Conservation (phyloP, 2,113 vertebrate genomes). For the Neogobius melanostomus region DNA sequence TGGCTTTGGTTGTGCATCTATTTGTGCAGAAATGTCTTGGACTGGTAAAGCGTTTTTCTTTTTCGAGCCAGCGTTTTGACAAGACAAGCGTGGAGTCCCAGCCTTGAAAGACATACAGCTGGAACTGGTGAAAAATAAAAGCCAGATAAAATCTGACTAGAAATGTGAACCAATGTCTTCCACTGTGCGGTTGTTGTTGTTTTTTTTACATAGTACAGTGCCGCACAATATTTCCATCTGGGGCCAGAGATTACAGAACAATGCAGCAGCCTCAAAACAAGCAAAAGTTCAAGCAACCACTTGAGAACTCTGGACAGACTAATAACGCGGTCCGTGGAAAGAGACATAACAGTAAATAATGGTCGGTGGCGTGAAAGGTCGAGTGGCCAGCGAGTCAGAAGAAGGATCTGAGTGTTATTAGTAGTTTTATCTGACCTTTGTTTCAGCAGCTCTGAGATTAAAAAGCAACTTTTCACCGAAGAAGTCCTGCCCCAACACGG, state of each 20-base stretch:
- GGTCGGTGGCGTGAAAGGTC: neutral
- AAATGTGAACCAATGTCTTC: no score
- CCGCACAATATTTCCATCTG: neutral
- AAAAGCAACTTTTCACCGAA: neutral
- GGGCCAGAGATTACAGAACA: neutral
- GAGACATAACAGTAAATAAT: conserved; percentile 3
- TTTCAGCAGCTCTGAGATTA: neutral
- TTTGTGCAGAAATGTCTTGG: no score
- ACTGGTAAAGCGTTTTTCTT: no score
- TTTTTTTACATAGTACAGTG: neutral
- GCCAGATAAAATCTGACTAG: no score
- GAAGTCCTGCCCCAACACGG: neutral
- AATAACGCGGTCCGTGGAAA: neutral
- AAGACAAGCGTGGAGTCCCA: no score
- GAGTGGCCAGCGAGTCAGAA: neutral
- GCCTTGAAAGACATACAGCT: no score
- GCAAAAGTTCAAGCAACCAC: neutral
- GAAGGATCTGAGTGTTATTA: neutral
- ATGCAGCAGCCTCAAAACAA: neutral
- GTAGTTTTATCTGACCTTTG: conserved; percentile 7
- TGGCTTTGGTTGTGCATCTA: no score
- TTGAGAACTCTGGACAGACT: neutral
- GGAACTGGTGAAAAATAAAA: no score
- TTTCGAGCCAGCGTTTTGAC: no score
- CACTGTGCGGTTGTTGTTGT: no score